Evolutionary conservation across 2,888 invertebrate species (phyloP), one percentile per base, ranked within the genome.

Genomic region (Synergus laeviventris): DNA sequence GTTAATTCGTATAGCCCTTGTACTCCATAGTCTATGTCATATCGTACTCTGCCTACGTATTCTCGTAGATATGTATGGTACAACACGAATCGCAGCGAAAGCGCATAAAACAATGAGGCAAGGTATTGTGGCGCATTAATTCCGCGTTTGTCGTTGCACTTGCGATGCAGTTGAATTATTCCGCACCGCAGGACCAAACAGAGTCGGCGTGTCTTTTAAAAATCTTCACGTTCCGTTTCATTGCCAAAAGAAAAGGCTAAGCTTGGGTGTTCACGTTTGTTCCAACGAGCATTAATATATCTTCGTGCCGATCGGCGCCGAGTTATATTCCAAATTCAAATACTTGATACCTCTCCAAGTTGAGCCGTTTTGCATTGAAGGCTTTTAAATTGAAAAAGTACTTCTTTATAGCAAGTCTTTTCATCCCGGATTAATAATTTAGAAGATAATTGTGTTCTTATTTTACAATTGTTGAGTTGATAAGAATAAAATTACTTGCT

Each of bases 151-250:
- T 74, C 70, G 75, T 64, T 49, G 74, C 62, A 42, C 74, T 56
- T 60, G 21, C 60, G 54, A 56, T 45, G 75, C 54, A 54, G 74
- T 79, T 84, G 81, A 85, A 85, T 85, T 84, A 84, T 85, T 83
- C 81, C 80, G 78, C 81, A 78, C 74, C 78, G 74, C 79, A 36
- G 74, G 77, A 80, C 79, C 81, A 84, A 84, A 85, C 80, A 81
- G 81, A 84, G 81, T 79, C 79, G 79, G 77, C 76, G 78, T 76
- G 75, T 61, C 39, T 78, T 81, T 85, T 84, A 79, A 81, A 82
- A 74, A 21, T 16, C 42, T 36, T 1, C 24, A 74, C 2, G 18
- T 42, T 74, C 24, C 21, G 24, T 74, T 74, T 74, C 4, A 38
- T 21, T 7, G 59, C 21, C 14, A n/a, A 38, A 7, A 59, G 74